phyloP scores from a whole-genome alignment of 2,113 vertebrate species.

The Callipepla californica region DNA sequence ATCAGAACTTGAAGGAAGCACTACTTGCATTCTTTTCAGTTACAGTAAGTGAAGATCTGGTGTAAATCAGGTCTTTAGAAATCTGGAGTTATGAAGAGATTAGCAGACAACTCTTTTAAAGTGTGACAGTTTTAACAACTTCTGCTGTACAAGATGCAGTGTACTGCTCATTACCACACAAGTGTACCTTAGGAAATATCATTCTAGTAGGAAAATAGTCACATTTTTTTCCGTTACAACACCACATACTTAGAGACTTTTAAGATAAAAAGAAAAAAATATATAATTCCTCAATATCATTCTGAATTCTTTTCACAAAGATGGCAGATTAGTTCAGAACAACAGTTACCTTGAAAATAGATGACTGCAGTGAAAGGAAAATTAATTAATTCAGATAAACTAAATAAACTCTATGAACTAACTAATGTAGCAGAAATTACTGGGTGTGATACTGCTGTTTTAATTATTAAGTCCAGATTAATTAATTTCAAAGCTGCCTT shows the following conservation, averaged over 20 bases:
- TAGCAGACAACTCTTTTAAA: not conserved
- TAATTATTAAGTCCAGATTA: slow-evolving; percentile 68
- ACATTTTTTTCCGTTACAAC: not conserved
- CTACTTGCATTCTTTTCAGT: not conserved
- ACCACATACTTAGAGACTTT: not conserved
- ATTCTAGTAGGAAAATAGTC: not conserved
- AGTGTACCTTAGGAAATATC: not conserved
- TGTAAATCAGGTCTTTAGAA: not conserved
- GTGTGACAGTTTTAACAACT: not conserved
- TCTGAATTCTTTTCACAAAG: slow-evolving; percentile 29
- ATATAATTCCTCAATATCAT: not conserved
- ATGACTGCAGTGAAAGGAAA: slow-evolving; percentile 35
- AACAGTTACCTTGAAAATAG: slow-evolving; percentile 64
- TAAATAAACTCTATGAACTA: slow-evolving; percentile 62
- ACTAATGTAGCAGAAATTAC: slow-evolving; percentile 68
- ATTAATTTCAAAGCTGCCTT: slow-evolving; percentile 62
- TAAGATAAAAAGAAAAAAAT: slow-evolving; percentile 24
- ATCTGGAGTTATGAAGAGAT: not conserved
- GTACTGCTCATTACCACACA: not conserved
- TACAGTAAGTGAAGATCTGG: not conserved
- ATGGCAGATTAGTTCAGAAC: slow-evolving; percentile 21
- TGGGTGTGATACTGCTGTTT: slow-evolving; percentile 57
- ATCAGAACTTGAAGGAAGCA: not conserved
- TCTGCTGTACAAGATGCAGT: not conserved
- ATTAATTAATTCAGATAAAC: slow-evolving; percentile 71